Evolutionary conservation across 2,888 invertebrate species (phyloP).

Genomic region (Diabrotica balteata): DNA sequence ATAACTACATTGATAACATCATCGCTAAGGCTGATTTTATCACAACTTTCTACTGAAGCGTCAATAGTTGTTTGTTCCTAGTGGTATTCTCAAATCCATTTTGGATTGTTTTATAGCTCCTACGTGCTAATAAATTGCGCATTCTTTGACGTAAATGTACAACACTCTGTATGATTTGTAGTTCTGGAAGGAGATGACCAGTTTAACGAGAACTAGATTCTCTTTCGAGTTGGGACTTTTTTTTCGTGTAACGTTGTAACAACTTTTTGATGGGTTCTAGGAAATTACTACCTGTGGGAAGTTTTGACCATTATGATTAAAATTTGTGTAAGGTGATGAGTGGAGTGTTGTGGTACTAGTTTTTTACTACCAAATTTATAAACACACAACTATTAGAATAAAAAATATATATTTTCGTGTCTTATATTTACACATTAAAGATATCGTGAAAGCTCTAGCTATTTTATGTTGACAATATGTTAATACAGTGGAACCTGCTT

Average conservation of each 20-base stretch:
- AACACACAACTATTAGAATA: too few species aligned
- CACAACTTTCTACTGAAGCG: slow-evolving; percentile 31
- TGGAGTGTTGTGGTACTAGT: too few species aligned
- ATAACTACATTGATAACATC: slow-evolving; percentile 27
- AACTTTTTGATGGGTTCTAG: slow-evolving; percentile 22
- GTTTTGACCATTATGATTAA: not conserved
- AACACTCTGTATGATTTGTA: slow-evolving; percentile 25
- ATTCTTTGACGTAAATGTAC: slow-evolving; percentile 33
- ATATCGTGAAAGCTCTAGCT: too few species aligned
- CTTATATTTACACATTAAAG: too few species aligned
- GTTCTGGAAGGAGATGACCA: slow-evolving; percentile 22
- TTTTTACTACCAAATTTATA: too few species aligned
- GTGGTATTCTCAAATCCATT: slow-evolving; percentile 35
- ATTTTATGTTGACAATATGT: too few species aligned
- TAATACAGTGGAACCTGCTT: too few species aligned
- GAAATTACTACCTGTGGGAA: slow-evolving; percentile 19
- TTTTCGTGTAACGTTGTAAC: slow-evolving; percentile 4
- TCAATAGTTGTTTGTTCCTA: slow-evolving; percentile 37
- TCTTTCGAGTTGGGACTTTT: slow-evolving; percentile 14
- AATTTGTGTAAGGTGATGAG: too few species aligned
- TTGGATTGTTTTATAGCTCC: slow-evolving; percentile 36
- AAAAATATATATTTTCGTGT: too few species aligned
- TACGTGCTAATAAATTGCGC: slow-evolving; percentile 33
- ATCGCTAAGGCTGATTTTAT: slow-evolving; percentile 31
- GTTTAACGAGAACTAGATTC: slow-evolving; percentile 23